Conservation (phyloP, 2,113 vertebrate species). For the Picathartes gymnocephalus region DNA sequence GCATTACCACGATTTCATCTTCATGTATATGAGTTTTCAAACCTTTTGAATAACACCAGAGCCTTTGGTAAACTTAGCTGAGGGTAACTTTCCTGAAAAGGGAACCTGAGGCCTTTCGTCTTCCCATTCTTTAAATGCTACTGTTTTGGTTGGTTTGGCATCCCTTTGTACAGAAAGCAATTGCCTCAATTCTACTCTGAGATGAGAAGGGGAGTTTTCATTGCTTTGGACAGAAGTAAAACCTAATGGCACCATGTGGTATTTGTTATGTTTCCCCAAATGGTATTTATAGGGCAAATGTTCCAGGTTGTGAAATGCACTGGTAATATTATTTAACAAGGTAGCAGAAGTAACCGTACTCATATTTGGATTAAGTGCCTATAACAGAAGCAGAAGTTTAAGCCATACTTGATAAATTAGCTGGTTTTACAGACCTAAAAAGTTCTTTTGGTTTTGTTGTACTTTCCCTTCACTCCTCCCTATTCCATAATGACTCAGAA, state of each 20-base stretch:
- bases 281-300: background rate
- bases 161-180: background rate
- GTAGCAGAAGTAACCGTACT: background rate
- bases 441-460: background rate
- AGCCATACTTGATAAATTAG: background rate
- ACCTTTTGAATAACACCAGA: background rate
- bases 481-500: rapidly evolving
- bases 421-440: background rate
- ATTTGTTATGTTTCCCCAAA: background rate
- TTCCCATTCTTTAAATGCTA: background rate
- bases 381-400: background rate
- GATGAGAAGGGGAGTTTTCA: background rate
- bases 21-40: background rate
- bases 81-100: background rate
- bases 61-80: background rate
- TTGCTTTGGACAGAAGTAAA: background rate
- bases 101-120: background rate
- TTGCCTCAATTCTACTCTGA: background rate
- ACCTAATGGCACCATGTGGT: background rate
- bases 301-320: background rate
- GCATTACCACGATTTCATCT: background rate
- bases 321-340: background rate
- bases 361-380: background rate
- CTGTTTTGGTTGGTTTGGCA: background rate
- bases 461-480: background rate